Evolutionary conservation across 2,797 vertebrate species (phyloP).

Genomic region (Thunnus albacares): DNA sequence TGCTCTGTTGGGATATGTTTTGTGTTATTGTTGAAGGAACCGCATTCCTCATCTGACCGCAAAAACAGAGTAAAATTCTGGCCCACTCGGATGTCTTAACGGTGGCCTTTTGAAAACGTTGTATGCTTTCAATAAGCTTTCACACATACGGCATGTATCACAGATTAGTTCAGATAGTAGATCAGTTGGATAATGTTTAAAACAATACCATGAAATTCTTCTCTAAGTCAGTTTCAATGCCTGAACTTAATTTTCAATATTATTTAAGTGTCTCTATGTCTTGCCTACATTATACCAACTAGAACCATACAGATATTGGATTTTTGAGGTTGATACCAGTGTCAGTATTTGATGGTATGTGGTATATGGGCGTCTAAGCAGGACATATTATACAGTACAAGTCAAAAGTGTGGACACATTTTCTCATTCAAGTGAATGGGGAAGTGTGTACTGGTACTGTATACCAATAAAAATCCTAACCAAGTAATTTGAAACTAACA

Average conservation of each 20-base stretch:
- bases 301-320: too few species aligned
- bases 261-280: too few species aligned
- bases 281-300: too few species aligned
- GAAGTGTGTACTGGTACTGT: too few species aligned
- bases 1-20: conserved; percentile 63
- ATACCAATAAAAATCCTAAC: not conserved
- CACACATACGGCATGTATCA: not conserved
- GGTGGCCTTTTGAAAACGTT: not conserved
- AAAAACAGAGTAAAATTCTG: conserved; percentile 15
- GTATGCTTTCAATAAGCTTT: not conserved
- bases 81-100: not conserved
- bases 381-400: too few species aligned
- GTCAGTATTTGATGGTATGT: too few species aligned
- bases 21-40: conserved; percentile 50
- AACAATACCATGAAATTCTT: not conserved
- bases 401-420: too few species aligned
- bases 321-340: too few species aligned
- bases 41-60: conserved; percentile 38
- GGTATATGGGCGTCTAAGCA: too few species aligned
- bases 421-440: too few species aligned
- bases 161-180: not conserved
- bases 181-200: not conserved
- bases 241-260: not conserved
- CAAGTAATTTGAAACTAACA: not conserved
- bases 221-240: not conserved